Percentiles rank a stretch among this genome's conserved stretches.
phyloP scores from a whole-genome alignment of 2,888 invertebrate species.

The Ypsolopha sequella region DNA sequence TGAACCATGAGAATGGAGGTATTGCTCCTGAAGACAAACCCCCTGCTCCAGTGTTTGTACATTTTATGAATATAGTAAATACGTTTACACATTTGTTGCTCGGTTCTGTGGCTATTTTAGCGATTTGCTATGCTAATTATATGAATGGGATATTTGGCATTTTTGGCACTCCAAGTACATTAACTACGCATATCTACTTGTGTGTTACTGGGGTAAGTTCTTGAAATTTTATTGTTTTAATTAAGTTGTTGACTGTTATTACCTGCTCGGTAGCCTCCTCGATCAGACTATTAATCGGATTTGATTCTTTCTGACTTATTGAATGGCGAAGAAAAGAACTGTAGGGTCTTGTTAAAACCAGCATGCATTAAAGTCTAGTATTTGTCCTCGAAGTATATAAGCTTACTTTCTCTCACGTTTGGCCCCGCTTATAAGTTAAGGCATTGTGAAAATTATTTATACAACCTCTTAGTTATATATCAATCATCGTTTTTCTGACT shows the following conservation, averaged over 20 bases:
- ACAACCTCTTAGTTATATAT: too few species aligned
- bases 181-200: constrained; percentile 28
- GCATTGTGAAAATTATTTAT: neutral
- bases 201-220: constrained; percentile 40
- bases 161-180: neutral
- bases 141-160: neutral
- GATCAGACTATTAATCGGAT: too few species aligned
- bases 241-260: too few species aligned
- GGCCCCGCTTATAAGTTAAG: too few species aligned
- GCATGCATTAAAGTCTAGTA: too few species aligned
- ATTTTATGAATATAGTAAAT: constrained; percentile 4
- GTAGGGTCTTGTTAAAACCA: too few species aligned
- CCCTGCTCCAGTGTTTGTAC: neutral
- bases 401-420: too few species aligned
- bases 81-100: constrained; percentile 23
- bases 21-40: neutral
- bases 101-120: constrained; percentile 23
- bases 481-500: constrained; percentile 8
- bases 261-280: too few species aligned
- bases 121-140: constrained; percentile 16
- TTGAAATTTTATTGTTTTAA: neutral
- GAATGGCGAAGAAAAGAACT: too few species aligned
- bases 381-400: too few species aligned
- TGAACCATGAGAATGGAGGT: constrained; percentile 1
- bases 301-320: too few species aligned